Evolutionary conservation across 2,888 invertebrate species (phyloP).

Genomic region (Geotrupes spiniger): DNA sequence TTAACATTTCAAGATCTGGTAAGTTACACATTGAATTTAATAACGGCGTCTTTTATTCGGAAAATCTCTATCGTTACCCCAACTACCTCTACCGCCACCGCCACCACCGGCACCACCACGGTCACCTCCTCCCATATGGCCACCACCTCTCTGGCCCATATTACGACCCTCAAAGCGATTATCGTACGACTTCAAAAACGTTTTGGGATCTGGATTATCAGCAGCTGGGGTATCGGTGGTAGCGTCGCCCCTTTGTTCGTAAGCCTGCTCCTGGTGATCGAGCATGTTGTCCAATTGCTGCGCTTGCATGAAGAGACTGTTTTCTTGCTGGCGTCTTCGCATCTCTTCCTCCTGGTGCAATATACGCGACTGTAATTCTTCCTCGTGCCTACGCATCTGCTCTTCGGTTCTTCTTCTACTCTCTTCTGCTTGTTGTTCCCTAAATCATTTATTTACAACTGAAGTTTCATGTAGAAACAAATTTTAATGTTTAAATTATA

Average conservation of each 20-base stretch:
- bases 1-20: no score
- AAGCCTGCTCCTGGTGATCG: conserved; percentile 66
- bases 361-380: conserved; percentile 75
- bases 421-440: conserved; percentile 74
- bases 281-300: conserved; percentile 56
- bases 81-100: conserved; percentile 25
- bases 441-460: no score
- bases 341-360: conserved; percentile 80
- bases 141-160: conserved; percentile 25
- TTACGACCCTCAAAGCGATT: conserved; percentile 26
- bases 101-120: conserved; percentile 21
- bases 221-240: not conserved
- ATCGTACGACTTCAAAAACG: conserved; percentile 30
- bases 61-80: conserved; percentile 37
- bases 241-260: conserved; percentile 26
- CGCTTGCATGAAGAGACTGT: conserved; percentile 81
- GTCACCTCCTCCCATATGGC: conserved; percentile 26
- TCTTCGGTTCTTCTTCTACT: conserved; percentile 63
- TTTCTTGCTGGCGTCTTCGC: conserved; percentile 83
- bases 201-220: conserved; percentile 25
- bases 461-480: no score
- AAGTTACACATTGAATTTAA: conserved; percentile 19
- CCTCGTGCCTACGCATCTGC: conserved; percentile 65
- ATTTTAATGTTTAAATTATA: no score
- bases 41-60: conserved; percentile 36